Evolutionary conservation across 2,113 vertebrate genomes (phyloP).

Genomic region (Fulmarus glacialis): DNA sequence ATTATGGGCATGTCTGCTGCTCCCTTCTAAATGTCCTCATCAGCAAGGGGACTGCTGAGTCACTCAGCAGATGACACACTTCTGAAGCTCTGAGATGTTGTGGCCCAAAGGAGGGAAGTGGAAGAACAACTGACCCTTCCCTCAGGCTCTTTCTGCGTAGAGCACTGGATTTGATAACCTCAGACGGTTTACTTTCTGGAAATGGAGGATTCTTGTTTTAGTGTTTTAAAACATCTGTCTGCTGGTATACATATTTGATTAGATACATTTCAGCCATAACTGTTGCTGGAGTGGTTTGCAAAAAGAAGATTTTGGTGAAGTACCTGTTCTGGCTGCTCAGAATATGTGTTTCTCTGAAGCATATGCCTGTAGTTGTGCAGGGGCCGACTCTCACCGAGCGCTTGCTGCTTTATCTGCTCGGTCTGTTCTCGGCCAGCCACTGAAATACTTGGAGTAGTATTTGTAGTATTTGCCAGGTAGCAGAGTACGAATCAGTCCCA

Average conservation of each 20-base stretch:
- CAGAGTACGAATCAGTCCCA: neutral
- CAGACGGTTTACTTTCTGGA: neutral
- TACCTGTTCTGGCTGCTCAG: neutral
- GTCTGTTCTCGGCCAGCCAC: neutral
- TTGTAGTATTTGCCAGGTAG: neutral
- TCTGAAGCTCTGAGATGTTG: neutral
- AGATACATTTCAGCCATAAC: neutral
- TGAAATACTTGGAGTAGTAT: neutral
- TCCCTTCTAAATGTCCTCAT: neutral
- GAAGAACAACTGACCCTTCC: neutral
- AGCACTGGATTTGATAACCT: neutral
- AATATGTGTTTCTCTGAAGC: neutral
- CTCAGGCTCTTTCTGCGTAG: neutral
- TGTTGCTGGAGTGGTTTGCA: neutral
- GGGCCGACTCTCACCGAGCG: fast-evolving
- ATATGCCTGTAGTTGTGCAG: neutral
- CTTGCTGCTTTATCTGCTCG: neutral
- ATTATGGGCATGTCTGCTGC: neutral
- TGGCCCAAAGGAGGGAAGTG: neutral
- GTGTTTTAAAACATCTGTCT: neutral
- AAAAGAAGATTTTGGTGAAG: neutral
- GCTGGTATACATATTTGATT: neutral
- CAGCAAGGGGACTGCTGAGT: neutral
- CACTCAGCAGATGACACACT: neutral
- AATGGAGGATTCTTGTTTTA: neutral